Conservation (phyloP, 2,113 vertebrate species). For the Geococcyx californianus region DNA sequence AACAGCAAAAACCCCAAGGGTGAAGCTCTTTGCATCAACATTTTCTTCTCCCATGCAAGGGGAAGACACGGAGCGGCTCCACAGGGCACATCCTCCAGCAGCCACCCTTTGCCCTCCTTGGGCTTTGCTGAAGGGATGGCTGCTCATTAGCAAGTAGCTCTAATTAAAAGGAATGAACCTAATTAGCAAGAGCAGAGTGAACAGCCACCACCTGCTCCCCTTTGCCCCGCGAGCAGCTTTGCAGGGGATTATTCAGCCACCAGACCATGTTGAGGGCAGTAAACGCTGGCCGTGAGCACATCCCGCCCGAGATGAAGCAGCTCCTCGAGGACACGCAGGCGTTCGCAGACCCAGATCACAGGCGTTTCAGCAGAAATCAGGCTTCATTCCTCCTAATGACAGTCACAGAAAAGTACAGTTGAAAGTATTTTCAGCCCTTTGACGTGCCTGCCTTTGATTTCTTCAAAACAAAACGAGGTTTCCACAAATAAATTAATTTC, state of each 20-base stretch:
- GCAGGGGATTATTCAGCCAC: neutral
- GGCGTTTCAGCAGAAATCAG: neutral
- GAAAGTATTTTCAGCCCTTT: neutral
- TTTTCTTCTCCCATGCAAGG: neutral
- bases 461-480: neutral
- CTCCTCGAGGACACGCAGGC: neutral
- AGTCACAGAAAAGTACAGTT: neutral
- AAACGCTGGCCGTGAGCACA: neutral
- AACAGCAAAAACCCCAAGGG: neutral
- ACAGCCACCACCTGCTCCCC: neutral
- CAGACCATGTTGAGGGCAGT: neutral
- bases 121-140: neutral
- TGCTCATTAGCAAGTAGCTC: neutral
- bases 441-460: neutral
- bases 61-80: neutral
- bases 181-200: neutral
- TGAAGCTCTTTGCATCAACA: neutral
- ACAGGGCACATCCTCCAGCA: rapidly evolving
- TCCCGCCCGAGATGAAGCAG: neutral
- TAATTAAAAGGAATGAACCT: neutral
- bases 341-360: neutral
- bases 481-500: neutral
- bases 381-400: neutral
- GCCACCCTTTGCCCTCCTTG: neutral
- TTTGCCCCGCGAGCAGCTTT: neutral